These are phyloP conservation scores for Himalopsyche japonica DNA, from an alignment of 2,888 invertebrate genomes.

Conservation along the genomic window DNA sequence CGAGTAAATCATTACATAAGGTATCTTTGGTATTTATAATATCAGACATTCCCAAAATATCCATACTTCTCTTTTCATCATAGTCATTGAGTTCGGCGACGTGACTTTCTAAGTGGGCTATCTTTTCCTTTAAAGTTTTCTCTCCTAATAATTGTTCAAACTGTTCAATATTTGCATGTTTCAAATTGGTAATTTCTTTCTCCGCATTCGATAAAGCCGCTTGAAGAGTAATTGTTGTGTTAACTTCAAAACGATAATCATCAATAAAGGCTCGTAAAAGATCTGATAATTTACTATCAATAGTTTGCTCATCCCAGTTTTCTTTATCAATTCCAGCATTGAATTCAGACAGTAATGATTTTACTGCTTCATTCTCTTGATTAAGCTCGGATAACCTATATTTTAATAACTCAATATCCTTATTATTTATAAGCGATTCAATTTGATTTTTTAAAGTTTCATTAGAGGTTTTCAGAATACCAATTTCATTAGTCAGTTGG, in stretches of 20 bases:
- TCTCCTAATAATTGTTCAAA: neutral
- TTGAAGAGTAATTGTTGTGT: neutral
- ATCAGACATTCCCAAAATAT: conserved; percentile 3
- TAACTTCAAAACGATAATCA: neutral
- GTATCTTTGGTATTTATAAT: conserved; percentile 5
- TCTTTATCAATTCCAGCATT: neutral
- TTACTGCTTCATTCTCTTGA: neutral
- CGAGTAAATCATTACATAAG: neutral
- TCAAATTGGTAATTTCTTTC: neutral
- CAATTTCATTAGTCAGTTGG: neutral
- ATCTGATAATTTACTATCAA: neutral
- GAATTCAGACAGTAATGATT: neutral
- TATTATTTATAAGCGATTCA: neutral
- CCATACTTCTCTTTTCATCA: conserved; percentile 10
- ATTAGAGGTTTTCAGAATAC: neutral
- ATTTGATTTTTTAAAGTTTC: neutral
- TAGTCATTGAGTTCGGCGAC: neutral
- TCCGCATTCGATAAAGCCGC: neutral
- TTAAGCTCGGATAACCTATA: neutral
- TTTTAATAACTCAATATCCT: neutral
- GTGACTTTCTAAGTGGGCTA: neutral
- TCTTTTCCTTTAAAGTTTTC: neutral
- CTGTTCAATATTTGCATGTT: neutral
- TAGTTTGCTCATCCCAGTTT: neutral
- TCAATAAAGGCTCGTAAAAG: neutral